Base-by-base conservation (phyloP, 2,797 vertebrate genomes). In the Etheostoma perlongum region DNA sequence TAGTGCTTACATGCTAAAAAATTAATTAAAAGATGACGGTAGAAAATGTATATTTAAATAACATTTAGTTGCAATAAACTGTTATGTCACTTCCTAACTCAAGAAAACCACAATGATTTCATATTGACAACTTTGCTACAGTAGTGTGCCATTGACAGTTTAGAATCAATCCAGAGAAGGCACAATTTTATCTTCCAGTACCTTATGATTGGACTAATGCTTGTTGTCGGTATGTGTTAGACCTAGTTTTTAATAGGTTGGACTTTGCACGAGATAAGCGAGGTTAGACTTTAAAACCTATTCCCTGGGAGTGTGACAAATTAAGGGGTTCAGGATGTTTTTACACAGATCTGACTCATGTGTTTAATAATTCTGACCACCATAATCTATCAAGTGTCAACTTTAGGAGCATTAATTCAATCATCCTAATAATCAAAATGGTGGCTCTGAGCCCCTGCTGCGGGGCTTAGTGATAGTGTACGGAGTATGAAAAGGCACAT, bases 391-490 rank as follows among this genome's bases (percentile, higher is more conserved):
- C 85, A 92, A 85, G 86, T 88, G 83, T 92, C 88, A 92, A 88
- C 88, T 91, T 92, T 74, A 72, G 72, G 71, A 61, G 79, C 80
- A 88, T 89, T 90, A 89, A 91, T 91, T 92, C 85, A 92, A 90
- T 91, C 90, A 90, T 83, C 85, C 84, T 88, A 81, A 90, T 90
- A 86, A 93, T 91, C 91, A 93, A 93, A 93, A 92, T 91, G 87
- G 91, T 88, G 78, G 83, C 87, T 87, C 77, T 47, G 76, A 90
- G 88, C 79, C 79, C 82, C 85, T 72, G 86, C 83, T 85, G 88
- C 19, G 81, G 61, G 75, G 86, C 86, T 92, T 92, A 91, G 84
- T 44, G 60, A 82, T 70, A 76, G 77, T 86, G 83, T 75, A 78
- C 76, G 46, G 76, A 85, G 85, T 92, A 92, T 89, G 84, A 93